Evolutionary conservation across 2,888 invertebrate genomes (phyloP), one percentile per base, ranked within the genome.

Genomic region (Tortrix viridana): DNA sequence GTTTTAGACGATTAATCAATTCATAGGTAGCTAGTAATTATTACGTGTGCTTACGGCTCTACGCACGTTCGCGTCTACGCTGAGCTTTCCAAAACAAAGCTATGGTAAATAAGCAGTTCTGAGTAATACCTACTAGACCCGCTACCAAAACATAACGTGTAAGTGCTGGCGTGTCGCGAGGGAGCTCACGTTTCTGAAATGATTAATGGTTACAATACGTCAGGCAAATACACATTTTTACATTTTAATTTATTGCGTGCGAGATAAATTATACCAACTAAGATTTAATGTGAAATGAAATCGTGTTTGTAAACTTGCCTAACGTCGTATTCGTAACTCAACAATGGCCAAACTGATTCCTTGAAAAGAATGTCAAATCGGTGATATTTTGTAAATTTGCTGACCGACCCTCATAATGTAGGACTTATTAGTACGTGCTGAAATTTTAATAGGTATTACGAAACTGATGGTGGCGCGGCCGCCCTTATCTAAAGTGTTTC

Each of bases 81-180:
- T 53, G 41, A 67, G 59, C 60, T 68, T 74, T 71, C 67, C 67
- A 76, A 75, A 80, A 84, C 84, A 84, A 80, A 70, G 68, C 72
- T 61, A 70, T 69, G 68, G 66, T 69, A 63, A 58, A 61, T 37
- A 52, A 56, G 47, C 3, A 56, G 38, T 55, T 41, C 48, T 19
- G 37, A 23, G 46, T 50, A 23, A 46, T 38, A 56, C 60, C 16
- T 32, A 56, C 56, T 56, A 62, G 56, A 62, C 52, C 43, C 49
- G 4, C 20, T 3, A 12, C 32, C 23, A 22, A 46, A 55, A 49
- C 52, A 52, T 46, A 56, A 47, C 26, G 37, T 46, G 22, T 56
- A 18, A 44, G 16, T 20, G 38, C 37, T 18, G 5, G 44, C 38
- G 46, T 38, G 56, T 56, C 55, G 56, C 32, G 52, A 37, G 49